A percentile compares a stretch with the other conserved stretches of the same genome.
Evolutionary conservation across 2,888 invertebrate genomes (phyloP).

Genomic region (Xestobium rufovillosum): DNA sequence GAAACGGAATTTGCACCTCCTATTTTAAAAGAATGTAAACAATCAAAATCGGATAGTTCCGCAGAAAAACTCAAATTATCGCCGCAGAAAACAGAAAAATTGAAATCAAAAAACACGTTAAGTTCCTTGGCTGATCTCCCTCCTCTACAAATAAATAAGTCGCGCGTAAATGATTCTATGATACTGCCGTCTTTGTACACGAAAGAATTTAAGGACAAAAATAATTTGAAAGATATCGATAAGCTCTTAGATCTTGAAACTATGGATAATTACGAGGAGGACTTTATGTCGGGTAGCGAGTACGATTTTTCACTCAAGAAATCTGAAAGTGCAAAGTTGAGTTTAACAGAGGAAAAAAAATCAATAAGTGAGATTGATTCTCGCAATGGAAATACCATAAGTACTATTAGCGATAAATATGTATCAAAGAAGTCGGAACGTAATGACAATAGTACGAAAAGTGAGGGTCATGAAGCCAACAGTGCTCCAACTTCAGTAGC

Average conservation of each 20-base stretch:
- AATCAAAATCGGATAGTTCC: conserved; percentile 18
- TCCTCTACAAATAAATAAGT: conserved; percentile 34
- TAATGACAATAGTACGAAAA: too few relatives aligned
- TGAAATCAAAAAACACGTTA: conserved; percentile 33
- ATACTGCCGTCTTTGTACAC: conserved; percentile 38
- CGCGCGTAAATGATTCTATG: conserved; percentile 29
- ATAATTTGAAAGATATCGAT: conserved; percentile 33
- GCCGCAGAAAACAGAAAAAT: conserved; percentile 30
- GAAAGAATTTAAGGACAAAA: conserved; percentile 37
- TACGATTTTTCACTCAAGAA: conserved; percentile 20
- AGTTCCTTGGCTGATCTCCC: conserved; percentile 36
- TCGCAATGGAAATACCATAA: too few relatives aligned
- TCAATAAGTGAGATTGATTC: too few relatives aligned
- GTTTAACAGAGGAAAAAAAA: too few relatives aligned
- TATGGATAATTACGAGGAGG: conserved; percentile 38
- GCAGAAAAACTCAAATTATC: conserved; percentile 22
- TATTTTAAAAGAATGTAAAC: conserved; percentile 25
- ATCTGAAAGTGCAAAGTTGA: conserved; percentile 7
- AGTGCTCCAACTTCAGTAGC: too few relatives aligned
- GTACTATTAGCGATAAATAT: too few relatives aligned
- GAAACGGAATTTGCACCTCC: conserved; percentile 22
- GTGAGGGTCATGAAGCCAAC: too few relatives aligned
- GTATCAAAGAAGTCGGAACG: too few relatives aligned
- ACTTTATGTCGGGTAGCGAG: conserved; percentile 36
- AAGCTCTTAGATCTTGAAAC: conserved; percentile 32